These are phyloP conservation scores for Athripsodes cinereus DNA, from an alignment of 2,888 invertebrate species.

Conservation along the genomic window DNA sequence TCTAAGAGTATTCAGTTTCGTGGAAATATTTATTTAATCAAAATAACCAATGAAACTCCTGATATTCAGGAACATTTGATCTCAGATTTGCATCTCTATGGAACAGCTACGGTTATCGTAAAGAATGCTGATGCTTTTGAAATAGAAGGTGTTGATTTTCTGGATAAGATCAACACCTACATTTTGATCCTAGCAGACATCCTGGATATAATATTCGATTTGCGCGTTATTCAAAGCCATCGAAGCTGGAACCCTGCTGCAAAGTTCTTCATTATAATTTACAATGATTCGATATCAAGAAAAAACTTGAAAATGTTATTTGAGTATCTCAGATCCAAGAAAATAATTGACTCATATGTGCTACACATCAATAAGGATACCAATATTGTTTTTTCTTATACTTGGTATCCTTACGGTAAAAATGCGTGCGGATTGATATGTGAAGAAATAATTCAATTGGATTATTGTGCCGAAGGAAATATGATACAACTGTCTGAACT, in stretches of 20 bases:
- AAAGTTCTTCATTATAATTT: not conserved
- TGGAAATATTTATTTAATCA: not conserved
- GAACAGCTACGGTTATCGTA: not conserved
- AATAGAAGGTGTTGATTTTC: not conserved
- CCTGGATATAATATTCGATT: not conserved
- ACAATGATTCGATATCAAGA: not conserved
- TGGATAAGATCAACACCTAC: constrained; percentile 2
- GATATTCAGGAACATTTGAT: not conserved
- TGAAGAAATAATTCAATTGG: not conserved
- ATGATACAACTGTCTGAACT: not conserved
- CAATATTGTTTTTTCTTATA: not conserved
- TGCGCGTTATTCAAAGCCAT: not conserved
- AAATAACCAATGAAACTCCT: not conserved
- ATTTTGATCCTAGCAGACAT: not conserved
- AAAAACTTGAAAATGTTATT: not conserved
- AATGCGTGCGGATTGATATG: not conserved
- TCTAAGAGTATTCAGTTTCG: not conserved
- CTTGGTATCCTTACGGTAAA: constrained; percentile 1
- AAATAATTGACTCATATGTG: not conserved
- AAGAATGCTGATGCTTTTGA: not conserved
- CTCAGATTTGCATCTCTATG: not conserved
- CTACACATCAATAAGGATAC: not conserved
- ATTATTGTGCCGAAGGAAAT: not conserved
- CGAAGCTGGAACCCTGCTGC: constrained; percentile 4
- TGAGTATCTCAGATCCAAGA: not conserved